phyloP scores from a whole-genome alignment of 2,797 vertebrate species.

The Sebastes goodei region DNA sequence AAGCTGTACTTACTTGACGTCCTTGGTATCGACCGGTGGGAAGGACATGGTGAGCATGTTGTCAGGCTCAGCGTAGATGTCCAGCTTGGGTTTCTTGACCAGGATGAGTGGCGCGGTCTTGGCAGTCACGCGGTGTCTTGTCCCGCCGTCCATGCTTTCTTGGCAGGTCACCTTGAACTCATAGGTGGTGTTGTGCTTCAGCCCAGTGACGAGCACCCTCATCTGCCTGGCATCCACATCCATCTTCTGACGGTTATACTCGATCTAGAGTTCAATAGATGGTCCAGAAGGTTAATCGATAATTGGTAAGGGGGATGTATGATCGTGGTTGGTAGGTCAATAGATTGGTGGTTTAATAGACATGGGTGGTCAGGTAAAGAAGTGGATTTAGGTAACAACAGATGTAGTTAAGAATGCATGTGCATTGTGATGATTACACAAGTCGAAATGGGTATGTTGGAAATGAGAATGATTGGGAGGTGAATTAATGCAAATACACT shows the following conservation, averaged over 20 bases:
- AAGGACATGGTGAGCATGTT: constrained; percentile 89
- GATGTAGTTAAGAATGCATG: background rate
- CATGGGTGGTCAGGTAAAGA: background rate
- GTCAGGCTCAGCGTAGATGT: constrained; percentile 86
- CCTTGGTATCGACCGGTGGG: constrained; percentile 85
- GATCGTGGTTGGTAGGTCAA: background rate
- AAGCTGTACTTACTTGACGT: constrained; percentile 86
- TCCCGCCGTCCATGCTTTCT: constrained; percentile 88
- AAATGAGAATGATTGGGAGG: background rate
- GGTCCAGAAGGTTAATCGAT: background rate
- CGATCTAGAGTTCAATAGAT: constrained; percentile 84
- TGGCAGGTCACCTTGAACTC: constrained; percentile 91
- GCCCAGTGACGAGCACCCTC: constrained; percentile 89
- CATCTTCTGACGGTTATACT: constrained; percentile 91
- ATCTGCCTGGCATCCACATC: constrained; percentile 91
- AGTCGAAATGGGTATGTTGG: background rate
- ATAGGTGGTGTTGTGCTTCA: constrained; percentile 92
- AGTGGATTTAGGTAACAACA: background rate
- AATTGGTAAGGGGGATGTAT: background rate
- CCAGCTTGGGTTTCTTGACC: constrained; percentile 89
- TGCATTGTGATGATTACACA: background rate
- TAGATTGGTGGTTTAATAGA: background rate
- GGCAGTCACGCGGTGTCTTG: constrained; percentile 89
- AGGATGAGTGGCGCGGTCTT: constrained; percentile 90
- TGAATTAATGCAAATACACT: background rate